A percentile compares a stretch with the other conserved stretches of the same genome.
phyloP scores from a whole-genome alignment of 1,140 invertebrate genomes.

The Sycophila sp. region DNA sequence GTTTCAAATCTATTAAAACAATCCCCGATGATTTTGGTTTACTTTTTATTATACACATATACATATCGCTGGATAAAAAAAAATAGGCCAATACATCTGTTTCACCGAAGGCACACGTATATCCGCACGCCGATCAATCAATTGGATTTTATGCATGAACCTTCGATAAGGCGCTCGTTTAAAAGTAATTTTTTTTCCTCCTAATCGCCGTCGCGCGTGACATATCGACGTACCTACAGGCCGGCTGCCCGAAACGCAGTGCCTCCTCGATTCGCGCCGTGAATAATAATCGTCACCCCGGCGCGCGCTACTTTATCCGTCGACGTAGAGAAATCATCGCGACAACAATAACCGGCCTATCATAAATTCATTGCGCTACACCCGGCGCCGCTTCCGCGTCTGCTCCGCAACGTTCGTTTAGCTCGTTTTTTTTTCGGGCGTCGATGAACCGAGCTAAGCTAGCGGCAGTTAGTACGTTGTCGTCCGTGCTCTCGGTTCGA shows the following conservation, averaged over 20 bases:
- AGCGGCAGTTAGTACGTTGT: neutral
- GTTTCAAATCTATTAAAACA: no score
- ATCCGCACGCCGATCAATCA: no score
- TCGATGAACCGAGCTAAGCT: no score
- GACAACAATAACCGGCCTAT: conserved; percentile 2
- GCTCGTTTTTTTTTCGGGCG: neutral
- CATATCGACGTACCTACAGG: neutral
- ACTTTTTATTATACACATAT: no score
- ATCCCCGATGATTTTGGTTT: no score
- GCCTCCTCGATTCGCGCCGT: neutral
- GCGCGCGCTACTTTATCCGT: neutral
- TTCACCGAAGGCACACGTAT: neutral
- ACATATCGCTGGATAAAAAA: no score
- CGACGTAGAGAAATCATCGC: neutral
- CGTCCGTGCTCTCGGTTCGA: neutral
- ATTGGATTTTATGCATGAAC: no score
- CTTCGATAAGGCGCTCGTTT: neutral
- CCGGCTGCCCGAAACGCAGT: neutral
- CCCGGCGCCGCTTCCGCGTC: conserved; percentile 7
- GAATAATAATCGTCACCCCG: conserved; percentile 14
- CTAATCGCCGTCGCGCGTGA: conserved; percentile 14
- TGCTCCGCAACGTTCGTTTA: neutral
- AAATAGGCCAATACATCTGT: neutral
- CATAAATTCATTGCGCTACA: conserved; percentile 14
- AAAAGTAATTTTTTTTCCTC: neutral